phyloP scores from a whole-genome alignment of 30 jellyfish, hydroid and myxozoan species.

The Morbakka virulenta region DNA sequence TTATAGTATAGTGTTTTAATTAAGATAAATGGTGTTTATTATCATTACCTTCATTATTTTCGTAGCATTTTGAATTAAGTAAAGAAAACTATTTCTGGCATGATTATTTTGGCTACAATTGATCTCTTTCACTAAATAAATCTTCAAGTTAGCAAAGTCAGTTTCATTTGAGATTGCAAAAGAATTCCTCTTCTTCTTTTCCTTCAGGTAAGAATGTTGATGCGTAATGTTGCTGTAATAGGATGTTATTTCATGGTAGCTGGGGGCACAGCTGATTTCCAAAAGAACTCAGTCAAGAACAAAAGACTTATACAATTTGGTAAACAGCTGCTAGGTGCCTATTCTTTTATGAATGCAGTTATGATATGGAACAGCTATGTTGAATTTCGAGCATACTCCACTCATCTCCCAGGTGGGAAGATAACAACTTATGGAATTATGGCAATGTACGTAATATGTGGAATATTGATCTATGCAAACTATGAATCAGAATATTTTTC shows the following conservation, averaged over 20 bases:
- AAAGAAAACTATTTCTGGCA: too few relatives aligned
- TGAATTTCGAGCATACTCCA: constrained; percentile 45
- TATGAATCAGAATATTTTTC: constrained; percentile 57
- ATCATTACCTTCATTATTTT: too few relatives aligned
- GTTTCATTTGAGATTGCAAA: too few relatives aligned
- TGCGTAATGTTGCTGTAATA: constrained; percentile 61
- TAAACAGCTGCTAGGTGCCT: constrained; percentile 78
- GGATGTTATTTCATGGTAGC: constrained; percentile 92
- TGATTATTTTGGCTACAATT: too few relatives aligned
- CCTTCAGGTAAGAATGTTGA: constrained; percentile 48
- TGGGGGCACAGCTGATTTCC: constrained; percentile 75
- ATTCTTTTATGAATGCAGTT: constrained; percentile 72
- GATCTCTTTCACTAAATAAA: too few relatives aligned
- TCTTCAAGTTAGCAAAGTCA: too few relatives aligned
- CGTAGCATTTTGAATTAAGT: too few relatives aligned
- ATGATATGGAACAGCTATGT: constrained; percentile 77
- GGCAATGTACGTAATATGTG: constrained; percentile 32
- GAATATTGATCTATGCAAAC: constrained; percentile 78
- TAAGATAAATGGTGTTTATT: too few relatives aligned
- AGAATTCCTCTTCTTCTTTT: too few relatives aligned
- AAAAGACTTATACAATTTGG: constrained; percentile 65
- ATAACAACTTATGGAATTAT: constrained; percentile 34
- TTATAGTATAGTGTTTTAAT: too few relatives aligned
- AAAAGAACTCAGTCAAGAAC: constrained; percentile 44
- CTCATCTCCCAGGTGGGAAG: constrained; percentile 75